Percentiles rank a stretch among this genome's conserved stretches.
Evolutionary conservation across 2,797 vertebrate species (phyloP).

Genomic region (Intellagama lesueurii): DNA sequence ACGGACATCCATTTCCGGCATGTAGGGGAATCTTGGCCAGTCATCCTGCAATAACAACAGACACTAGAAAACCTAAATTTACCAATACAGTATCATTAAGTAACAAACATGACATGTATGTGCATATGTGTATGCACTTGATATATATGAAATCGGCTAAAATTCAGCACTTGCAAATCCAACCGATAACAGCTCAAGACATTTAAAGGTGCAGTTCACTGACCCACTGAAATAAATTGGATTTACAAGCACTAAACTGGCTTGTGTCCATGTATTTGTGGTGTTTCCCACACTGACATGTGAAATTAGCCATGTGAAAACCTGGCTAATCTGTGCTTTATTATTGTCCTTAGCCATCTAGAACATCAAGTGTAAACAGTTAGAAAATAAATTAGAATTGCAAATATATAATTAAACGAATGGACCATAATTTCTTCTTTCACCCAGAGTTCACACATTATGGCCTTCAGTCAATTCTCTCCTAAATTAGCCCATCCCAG

Average conservation of each 20-base stretch:
- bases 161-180: neutral
- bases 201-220: neutral
- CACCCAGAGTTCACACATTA: too few species aligned
- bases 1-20: slow-evolving; percentile 14
- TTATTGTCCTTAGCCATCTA: neutral
- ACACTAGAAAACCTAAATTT: neutral
- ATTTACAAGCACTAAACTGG: neutral
- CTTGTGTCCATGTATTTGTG: neutral
- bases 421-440: neutral
- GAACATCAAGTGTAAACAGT: neutral
- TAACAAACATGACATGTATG: neutral
- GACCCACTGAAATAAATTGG: too few species aligned
- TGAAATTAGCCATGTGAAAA: too few species aligned
- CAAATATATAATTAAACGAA: neutral
- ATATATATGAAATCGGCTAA: neutral
- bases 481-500: neutral
- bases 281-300: neutral
- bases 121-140: slow-evolving; percentile 1
- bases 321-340: neutral
- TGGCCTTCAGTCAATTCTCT: too few species aligned
- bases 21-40: slow-evolving; percentile 51
- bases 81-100: slow-evolving; percentile 26
- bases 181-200: neutral
- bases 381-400: neutral
- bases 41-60: slow-evolving; percentile 61